Evolutionary conservation across 1,140 invertebrate species (phyloP), one percentile per base, ranked within the genome.

Genomic region (Physella acuta): DNA sequence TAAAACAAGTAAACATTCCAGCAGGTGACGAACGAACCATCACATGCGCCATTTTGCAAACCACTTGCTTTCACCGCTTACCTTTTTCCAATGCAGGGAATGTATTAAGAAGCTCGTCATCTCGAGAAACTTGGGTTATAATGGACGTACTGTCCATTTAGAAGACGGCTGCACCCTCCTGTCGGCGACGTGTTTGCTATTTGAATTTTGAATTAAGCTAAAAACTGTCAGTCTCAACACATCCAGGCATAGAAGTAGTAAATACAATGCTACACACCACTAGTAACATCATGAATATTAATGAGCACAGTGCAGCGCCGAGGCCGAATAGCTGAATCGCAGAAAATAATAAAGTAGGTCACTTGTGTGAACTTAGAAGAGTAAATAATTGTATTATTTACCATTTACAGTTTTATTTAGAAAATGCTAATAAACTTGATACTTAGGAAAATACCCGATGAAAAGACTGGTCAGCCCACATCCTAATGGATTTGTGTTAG

Each of bases 81-180:
- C 93, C 93, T 93, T 93, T 94, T 87, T 94, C 93, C 75, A 79
- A 79, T 87, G 90, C 89, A 85, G 91, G 89, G 89, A 92, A 92
- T 89, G 90, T 93, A 88, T 92, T 93, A 87, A 93, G 90, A 89
- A 93, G 92, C 89, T 95, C 93, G 89, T 95, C 94, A 91, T 96
- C 94, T 88, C 93, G 91, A 88, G 91, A 93, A 89, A 94, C 94
- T 90, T 95, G 94, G 87, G 93, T 94, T 87, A 95, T 95, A 90
- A 97, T 95, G 91, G 93, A 95, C 92, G 94, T 93, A 91, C 92
- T 93, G 93, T 95, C 94, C 94, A 95, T 96, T 91, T 91, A 92
- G 90, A 75, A 69, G 63, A 70, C 64, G 71, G 64, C 72, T 75
- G 75, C 64, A 70, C 70, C 71, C 70, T 73, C 74, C 76, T 72